These are phyloP conservation scores for Phycodurus eques DNA, from an alignment of 2,113 vertebrate genomes.

Conservation along the genomic window DNA sequence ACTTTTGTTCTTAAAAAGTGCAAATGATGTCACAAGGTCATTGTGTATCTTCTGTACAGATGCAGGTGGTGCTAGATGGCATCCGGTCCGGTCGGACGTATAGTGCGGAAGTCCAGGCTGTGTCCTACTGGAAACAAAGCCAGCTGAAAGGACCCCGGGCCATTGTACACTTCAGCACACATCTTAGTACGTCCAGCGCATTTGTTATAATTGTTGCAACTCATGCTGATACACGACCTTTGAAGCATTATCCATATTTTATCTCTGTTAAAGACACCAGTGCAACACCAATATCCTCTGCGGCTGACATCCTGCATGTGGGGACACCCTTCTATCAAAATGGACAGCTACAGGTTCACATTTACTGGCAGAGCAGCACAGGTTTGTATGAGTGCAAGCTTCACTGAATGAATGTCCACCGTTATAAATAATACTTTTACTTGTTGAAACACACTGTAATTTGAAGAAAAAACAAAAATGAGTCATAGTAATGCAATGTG, in stretches of 20 bases:
- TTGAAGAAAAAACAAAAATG: no score
- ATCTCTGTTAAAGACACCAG: constrained; percentile 2
- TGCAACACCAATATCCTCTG: not conserved
- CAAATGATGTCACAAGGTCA: not conserved
- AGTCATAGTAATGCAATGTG: no score
- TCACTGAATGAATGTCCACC: not conserved
- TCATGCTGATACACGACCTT: not conserved
- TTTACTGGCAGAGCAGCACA: constrained; percentile 86
- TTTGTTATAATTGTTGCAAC: not conserved
- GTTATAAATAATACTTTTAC: not conserved
- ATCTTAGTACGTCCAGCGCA: constrained; percentile 13
- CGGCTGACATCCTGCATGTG: constrained; percentile 75
- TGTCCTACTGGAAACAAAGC: constrained; percentile 86
- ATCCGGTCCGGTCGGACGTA: constrained; percentile 82
- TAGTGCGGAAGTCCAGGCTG: constrained; percentile 83
- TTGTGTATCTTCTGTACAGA: constrained; percentile 37
- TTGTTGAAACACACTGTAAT: no score
- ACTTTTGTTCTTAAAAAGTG: not conserved
- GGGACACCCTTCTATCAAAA: constrained; percentile 88
- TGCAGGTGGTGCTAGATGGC: constrained; percentile 76
- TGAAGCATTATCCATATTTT: not conserved
- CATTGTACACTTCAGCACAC: constrained; percentile 78
- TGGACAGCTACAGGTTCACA: constrained; percentile 82
- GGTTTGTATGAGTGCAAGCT: constrained; percentile 70
- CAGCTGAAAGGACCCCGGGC: constrained; percentile 83